These are phyloP conservation scores for Palloptera scutellata DNA, from an alignment of 2,888 invertebrate species.

Conservation along the genomic window DNA sequence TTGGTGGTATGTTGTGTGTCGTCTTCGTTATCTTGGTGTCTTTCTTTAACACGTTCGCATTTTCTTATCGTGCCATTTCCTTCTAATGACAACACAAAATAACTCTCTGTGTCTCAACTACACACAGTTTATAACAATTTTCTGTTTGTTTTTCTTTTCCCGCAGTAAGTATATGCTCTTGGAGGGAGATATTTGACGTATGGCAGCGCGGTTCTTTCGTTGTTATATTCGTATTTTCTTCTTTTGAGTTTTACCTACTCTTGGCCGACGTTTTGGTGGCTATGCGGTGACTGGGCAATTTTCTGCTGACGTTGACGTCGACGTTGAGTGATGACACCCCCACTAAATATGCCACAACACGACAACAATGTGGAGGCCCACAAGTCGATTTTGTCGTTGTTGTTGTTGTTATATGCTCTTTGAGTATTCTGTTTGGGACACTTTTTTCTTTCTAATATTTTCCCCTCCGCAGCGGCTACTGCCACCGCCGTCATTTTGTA, in stretches of 20 bases:
- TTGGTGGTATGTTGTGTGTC: constrained; percentile 8
- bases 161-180: not conserved
- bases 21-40: constrained; percentile 17
- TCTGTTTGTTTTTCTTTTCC: constrained; percentile 12
- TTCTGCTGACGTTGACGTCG: constrained; percentile 37
- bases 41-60: constrained; percentile 19
- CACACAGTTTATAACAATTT: not conserved
- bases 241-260: constrained; percentile 27
- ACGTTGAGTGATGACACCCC: constrained; percentile 47
- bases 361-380: constrained; percentile 59
- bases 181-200: constrained; percentile 29
- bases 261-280: constrained; percentile 33
- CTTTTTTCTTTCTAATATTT: constrained; percentile 27
- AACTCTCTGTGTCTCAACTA: not conserved
- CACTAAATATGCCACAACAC: constrained; percentile 51
- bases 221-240: constrained; percentile 22
- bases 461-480: too few relatives aligned
- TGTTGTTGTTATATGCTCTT: constrained; percentile 16
- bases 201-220: constrained; percentile 23
- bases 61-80: constrained; percentile 25
- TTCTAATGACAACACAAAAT: constrained; percentile 28
- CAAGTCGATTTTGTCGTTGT: constrained; percentile 43
- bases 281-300: constrained; percentile 16
- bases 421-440: constrained; percentile 7
- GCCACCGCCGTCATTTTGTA: constrained; percentile 31